Base-by-base conservation (phyloP, 2,113 vertebrate species). In the Uria aalge region DNA sequence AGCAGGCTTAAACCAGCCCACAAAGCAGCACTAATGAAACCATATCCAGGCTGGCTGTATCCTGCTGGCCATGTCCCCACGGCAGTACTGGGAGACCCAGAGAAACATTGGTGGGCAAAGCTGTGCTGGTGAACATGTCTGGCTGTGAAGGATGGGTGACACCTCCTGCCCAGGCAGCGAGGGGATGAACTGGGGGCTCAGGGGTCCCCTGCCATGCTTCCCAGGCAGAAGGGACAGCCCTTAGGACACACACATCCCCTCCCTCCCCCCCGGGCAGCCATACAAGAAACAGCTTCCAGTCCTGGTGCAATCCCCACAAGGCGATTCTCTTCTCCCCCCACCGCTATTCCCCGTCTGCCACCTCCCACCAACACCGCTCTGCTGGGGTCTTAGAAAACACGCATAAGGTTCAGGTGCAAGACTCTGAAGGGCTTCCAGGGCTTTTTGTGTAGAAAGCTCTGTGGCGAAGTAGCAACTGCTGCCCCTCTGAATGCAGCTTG, bases 81-180 rank as follows among this genome's bases (percentile, higher is more conserved):
- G 1, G 14, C 79, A 79, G 48, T 17, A 4, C 29, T 40, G 79
- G 43, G 23, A 80, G 34, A 11, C 5, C 30, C 52, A 32, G 15
- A 72, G 69, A 87, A 79, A 47, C 22, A 21, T 29, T 2, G 12
- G 57, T 20, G 45, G 41, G 27, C n/a, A 56, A 75, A 91, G 23
- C 38, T 13, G 3, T 1, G 1, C 76, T 67, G 30, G 27, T 34
- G 30, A 45, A 30, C 0, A 1, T 20, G 15, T 43, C 47, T 69
- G 45, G 15, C 38, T 41, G 30, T 8, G 22, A 80, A 57, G 30
- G 15, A 17, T 26, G 30, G 38, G 26, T 36, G 68, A 34, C 27
- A 50, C 9, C 48, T 67, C 78, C 56, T 74, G 19, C 38, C 47
- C 0, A 0, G 56, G 47, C 36, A 71, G 26, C 0, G 1, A 50